Evolutionary conservation across 2,888 invertebrate species (phyloP).

Genomic region (Epistrophe grossulariae): DNA sequence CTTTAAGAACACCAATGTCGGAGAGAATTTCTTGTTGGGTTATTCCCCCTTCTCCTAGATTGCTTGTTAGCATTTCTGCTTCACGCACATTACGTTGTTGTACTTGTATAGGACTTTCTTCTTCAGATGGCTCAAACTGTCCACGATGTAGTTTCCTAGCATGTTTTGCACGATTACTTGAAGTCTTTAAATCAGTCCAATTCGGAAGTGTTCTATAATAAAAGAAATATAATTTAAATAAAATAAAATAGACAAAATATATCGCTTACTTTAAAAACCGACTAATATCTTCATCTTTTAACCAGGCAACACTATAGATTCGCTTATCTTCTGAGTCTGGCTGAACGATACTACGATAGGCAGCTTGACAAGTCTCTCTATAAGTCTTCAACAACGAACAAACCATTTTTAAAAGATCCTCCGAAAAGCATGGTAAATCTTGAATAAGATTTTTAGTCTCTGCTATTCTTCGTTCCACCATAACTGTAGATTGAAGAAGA

Average conservation of each 20-base stretch:
- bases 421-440: constrained; percentile 89
- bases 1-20: constrained; percentile 92
- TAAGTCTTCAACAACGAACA: constrained; percentile 89
- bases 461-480: constrained; percentile 86
- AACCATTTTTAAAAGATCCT: constrained; percentile 90
- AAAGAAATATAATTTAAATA: constrained; percentile 1
- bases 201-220: constrained; percentile 89
- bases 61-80: constrained; percentile 96
- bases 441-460: constrained; percentile 89
- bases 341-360: constrained; percentile 91
- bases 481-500: constrained; percentile 89
- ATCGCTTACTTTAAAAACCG: constrained; percentile 90
- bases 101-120: constrained; percentile 92
- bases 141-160: constrained; percentile 81
- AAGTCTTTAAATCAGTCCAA: constrained; percentile 88
- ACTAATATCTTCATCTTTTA: constrained; percentile 97
- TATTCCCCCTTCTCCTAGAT: constrained; percentile 94
- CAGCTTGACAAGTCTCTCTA: constrained; percentile 89
- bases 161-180: constrained; percentile 79
- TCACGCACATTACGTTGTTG: constrained; percentile 92
- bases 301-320: constrained; percentile 94
- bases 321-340: constrained; percentile 91
- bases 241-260: constrained; percentile 79
- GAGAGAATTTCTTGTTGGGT: constrained; percentile 93
- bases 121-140: constrained; percentile 86